Percentiles rank a stretch among this genome's conserved stretches.
These are phyloP conservation scores for Boleophthalmus pectinirostris DNA, from an alignment of 2,113 vertebrate species.

Conservation along the genomic window DNA sequence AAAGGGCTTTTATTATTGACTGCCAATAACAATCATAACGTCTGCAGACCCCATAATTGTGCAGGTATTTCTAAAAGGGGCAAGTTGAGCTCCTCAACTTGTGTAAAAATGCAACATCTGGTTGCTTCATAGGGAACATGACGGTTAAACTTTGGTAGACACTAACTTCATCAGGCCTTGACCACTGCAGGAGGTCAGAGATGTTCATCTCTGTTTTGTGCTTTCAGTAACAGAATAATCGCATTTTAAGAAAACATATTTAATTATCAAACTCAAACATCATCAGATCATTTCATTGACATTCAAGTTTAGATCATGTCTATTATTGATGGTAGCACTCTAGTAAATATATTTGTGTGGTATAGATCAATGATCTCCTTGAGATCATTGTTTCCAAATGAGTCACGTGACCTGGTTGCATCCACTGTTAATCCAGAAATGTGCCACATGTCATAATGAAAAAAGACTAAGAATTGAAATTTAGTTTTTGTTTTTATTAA, in stretches of 20 bases:
- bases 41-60: slow-evolving; percentile 59
- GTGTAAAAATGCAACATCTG: slow-evolving; percentile 56
- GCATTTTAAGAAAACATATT: too few relatives aligned
- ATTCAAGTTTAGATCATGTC: background rate
- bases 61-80: slow-evolving; percentile 46
- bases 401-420: background rate
- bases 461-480: too few relatives aligned
- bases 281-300: background rate
- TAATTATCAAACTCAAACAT: too few relatives aligned
- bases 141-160: background rate
- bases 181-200: background rate
- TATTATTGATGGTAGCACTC: background rate
- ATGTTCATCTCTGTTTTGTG: background rate
- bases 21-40: slow-evolving; percentile 67
- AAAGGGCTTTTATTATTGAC: slow-evolving; percentile 67
- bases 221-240: too few relatives aligned
- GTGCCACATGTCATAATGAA: too few relatives aligned
- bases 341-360: background rate
- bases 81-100: slow-evolving; percentile 13
- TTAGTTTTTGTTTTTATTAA: too few relatives aligned
- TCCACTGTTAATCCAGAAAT: too few relatives aligned
- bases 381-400: background rate
- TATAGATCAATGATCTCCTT: too few relatives aligned
- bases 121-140: slow-evolving; percentile 18
- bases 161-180: background rate